A percentile compares a stretch with the other conserved stretches of the same genome.
phyloP scores from a whole-genome alignment of 1,140 invertebrate species.

The Amphibalanus amphitrite region DNA sequence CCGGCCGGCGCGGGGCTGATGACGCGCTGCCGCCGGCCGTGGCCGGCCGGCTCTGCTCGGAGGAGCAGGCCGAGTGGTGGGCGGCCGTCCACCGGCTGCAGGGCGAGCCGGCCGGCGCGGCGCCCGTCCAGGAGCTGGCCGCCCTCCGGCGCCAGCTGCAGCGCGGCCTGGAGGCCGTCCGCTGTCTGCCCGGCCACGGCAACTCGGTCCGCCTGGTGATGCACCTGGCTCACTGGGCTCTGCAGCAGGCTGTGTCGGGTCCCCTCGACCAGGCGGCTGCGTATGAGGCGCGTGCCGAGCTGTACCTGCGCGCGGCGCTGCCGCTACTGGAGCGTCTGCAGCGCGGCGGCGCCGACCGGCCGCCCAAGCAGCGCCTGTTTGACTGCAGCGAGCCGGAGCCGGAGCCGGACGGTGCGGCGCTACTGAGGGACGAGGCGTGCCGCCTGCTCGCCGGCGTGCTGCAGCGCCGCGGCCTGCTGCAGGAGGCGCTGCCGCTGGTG shows the following conservation, averaged over 20 bases:
- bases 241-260: constrained; percentile 22
- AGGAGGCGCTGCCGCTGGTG: background rate
- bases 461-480: background rate
- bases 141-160: constrained; percentile 51
- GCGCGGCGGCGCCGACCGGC: no score
- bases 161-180: constrained; percentile 58
- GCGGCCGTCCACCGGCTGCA: constrained; percentile 25
- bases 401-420: no score
- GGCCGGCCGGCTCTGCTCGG: constrained; percentile 39
- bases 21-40: constrained; percentile 54
- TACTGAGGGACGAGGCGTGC: background rate
- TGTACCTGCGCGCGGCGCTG: background rate
- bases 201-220: constrained; percentile 53
- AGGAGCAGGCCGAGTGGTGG: constrained; percentile 63
- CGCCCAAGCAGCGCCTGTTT: background rate
- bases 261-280: constrained; percentile 8
- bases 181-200: constrained; percentile 60
- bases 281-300: background rate
- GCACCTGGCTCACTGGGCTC: constrained; percentile 50
- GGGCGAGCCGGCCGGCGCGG: constrained; percentile 22
- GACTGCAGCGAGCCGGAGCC: background rate
- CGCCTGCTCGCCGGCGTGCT: background rate
- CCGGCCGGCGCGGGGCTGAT: constrained; percentile 38
- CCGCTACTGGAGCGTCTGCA: background rate
- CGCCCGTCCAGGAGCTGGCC: constrained; percentile 31